These are phyloP conservation scores for Arizona elegans DNA, from an alignment of 2,113 vertebrate genomes.

Conservation along the genomic window DNA sequence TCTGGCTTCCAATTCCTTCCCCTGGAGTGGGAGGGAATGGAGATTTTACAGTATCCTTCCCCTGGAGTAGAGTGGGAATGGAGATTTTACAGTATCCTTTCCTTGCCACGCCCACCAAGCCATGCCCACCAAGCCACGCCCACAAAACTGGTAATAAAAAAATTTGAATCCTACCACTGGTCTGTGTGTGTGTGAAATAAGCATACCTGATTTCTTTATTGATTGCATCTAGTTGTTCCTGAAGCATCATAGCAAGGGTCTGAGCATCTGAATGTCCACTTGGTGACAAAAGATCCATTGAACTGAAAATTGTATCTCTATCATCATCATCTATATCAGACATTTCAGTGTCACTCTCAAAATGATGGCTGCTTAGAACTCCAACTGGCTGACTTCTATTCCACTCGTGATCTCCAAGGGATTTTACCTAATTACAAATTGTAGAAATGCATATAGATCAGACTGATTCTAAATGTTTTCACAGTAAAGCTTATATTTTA, in stretches of 20 bases:
- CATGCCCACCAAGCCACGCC: no score
- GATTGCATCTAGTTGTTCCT: constrained; percentile 97
- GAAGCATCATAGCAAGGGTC: constrained; percentile 98
- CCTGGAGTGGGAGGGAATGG: no score
- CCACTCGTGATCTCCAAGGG: constrained; percentile 95
- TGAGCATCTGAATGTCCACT: constrained; percentile 95
- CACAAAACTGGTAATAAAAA: no score
- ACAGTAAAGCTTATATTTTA: constrained; percentile 1
- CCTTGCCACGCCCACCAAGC: no score
- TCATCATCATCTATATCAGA: constrained; percentile 98
- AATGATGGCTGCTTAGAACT: constrained; percentile 86
- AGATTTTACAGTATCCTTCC: no score
- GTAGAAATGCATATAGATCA: neutral
- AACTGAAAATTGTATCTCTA: constrained; percentile 94
- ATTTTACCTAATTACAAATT: constrained; percentile 82
- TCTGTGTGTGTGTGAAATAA: neutral
- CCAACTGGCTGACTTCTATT: constrained; percentile 88
- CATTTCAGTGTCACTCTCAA: constrained; percentile 98
- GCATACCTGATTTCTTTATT: constrained; percentile 96
- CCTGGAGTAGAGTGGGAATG: no score
- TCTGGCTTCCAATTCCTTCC: no score
- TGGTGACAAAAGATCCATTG: constrained; percentile 96
- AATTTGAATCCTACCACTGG: no score
- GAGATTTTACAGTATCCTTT: no score
- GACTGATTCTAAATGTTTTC: neutral